Conservation (phyloP, 1,140 invertebrate species). For the Marisa cornuarietis region DNA sequence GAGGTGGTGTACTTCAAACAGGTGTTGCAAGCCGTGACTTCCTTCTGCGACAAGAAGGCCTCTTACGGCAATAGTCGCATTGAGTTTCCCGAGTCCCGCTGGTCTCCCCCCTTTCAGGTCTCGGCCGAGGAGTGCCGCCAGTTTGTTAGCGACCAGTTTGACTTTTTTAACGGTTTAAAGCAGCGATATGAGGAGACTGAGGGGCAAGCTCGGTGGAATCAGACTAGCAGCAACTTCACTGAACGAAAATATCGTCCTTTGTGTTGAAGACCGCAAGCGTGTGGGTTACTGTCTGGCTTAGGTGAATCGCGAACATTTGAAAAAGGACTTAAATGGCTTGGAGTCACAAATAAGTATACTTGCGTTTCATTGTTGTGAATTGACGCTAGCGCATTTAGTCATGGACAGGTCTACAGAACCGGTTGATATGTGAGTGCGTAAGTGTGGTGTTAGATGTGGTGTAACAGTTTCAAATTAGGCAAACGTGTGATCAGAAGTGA, state of each 20-base stretch:
- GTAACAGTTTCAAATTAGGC: no score
- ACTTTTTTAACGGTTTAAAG: constrained; percentile 15
- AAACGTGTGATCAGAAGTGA: no score
- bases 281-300: neutral
- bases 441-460: no score
- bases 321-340: no score
- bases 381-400: no score
- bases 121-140: constrained; percentile 43
- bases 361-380: no score
- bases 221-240: neutral
- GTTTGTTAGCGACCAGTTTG: constrained; percentile 34
- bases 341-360: no score
- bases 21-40: constrained; percentile 35
- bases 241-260: constrained; percentile 1
- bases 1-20: constrained; percentile 47
- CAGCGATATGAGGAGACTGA: constrained; percentile 18
- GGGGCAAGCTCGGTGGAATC: neutral
- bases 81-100: constrained; percentile 28
- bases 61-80: constrained; percentile 2
- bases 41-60: constrained; percentile 37
- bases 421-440: no score
- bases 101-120: constrained; percentile 42
- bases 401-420: no score
- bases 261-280: constrained; percentile 1
- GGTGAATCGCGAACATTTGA: no score